Evolutionary conservation across 1,140 invertebrate genomes (phyloP).

Genomic region (Cydia strobilella): DNA sequence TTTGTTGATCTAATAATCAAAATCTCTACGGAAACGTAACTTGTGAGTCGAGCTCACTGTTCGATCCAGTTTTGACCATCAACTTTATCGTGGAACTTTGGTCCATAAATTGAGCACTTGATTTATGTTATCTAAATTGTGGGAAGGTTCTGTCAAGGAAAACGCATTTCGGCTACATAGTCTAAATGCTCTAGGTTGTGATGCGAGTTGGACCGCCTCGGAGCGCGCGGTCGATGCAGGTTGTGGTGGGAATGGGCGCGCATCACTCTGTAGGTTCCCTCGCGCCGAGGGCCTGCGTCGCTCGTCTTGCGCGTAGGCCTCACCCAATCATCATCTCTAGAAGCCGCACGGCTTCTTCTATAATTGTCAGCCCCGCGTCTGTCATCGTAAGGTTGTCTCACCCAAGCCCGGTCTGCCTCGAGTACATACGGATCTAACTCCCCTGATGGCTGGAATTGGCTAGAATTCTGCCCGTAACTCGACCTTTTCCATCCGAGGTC

Average conservation of each 20-base stretch:
- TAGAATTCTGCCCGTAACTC: conserved; percentile 79
- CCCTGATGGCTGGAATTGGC: conserved; percentile 82
- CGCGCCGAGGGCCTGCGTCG: conserved; percentile 59
- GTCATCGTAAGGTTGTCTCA: conserved; percentile 73
- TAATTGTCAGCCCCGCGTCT: conserved; percentile 69
- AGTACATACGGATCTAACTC: conserved; percentile 81
- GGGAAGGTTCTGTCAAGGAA: conserved; percentile 76
- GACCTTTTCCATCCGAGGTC: conserved; percentile 87
- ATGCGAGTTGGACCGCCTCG: conserved; percentile 75
- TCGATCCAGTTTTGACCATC: conserved; percentile 33
- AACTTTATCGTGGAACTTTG: conserved; percentile 58
- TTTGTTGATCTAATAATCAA: conserved; percentile 15
- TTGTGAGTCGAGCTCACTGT: neutral
- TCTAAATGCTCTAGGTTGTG: conserved; percentile 81
- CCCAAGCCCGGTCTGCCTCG: conserved; percentile 78
- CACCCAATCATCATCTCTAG: conserved; percentile 62
- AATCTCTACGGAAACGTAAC: conserved; percentile 5
- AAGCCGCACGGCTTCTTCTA: conserved; percentile 50
- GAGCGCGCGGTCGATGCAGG: conserved; percentile 68
- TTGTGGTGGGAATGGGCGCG: conserved; percentile 81
- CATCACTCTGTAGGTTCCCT: conserved; percentile 64
- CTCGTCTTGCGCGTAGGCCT: conserved; percentile 59
- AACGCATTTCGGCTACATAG: conserved; percentile 82
- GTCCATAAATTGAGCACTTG: conserved; percentile 75
- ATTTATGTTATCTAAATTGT: conserved; percentile 51